Evolutionary conservation across 2,888 invertebrate genomes (phyloP).

Genomic region (Yponomeuta malinellus): DNA sequence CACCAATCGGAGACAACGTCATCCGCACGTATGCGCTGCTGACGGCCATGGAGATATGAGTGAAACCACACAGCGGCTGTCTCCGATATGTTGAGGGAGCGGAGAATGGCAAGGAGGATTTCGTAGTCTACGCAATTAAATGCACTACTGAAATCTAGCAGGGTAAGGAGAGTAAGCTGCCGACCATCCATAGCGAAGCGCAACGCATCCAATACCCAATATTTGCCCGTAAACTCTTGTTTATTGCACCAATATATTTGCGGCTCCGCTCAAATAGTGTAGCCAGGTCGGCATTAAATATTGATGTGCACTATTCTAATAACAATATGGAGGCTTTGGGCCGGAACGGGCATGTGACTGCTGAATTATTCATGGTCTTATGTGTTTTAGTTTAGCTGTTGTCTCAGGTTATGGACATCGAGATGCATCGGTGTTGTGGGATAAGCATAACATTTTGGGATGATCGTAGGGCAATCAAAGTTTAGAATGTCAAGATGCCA

Average conservation of each 20-base stretch:
- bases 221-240: not conserved
- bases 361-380: not conserved
- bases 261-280: not conserved
- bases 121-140: no score
- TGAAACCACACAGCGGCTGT: no score
- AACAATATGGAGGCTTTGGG: not conserved
- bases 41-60: no score
- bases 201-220: not conserved
- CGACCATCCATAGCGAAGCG: no score
- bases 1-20: no score
- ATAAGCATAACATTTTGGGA: not conserved
- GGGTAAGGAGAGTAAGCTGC: no score
- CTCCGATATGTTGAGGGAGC: no score
- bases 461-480: no score
- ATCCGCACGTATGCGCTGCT: no score
- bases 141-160: no score
- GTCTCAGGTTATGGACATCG: not conserved
- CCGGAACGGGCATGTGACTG: not conserved
- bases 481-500: no score
- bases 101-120: no score
- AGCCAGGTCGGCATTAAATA: not conserved
- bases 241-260: not conserved
- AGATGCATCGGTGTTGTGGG: not conserved
- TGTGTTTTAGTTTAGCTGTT: not conserved
- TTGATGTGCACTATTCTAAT: not conserved